These are phyloP conservation scores for Euphydryas editha DNA, from an alignment of 2,888 invertebrate genomes.

Conservation along the genomic window DNA sequence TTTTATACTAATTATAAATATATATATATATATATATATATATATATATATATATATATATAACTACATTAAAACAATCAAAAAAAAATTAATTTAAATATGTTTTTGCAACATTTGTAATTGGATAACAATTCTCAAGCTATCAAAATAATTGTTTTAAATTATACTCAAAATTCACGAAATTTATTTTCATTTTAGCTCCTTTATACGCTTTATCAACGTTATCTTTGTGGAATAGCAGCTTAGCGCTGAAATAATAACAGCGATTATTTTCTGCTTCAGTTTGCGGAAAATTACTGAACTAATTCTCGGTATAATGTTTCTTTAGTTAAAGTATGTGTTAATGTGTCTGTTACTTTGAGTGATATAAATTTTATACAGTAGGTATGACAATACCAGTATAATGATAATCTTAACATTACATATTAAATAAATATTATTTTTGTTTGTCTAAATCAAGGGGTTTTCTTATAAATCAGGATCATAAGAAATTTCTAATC, in stretches of 20 bases:
- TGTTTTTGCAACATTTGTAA: not conserved
- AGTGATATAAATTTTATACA: not conserved
- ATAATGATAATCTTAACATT: not conserved
- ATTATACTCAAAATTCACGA: slow-evolving; percentile 28
- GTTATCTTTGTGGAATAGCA: slow-evolving; percentile 18
- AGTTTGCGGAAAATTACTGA: slow-evolving; percentile 9
- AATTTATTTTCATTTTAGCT: slow-evolving; percentile 35
- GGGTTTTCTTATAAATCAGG: no score
- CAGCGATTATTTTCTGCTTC: slow-evolving; percentile 16
- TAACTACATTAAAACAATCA: no score
- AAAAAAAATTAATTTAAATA: no score
- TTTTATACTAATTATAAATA: no score
- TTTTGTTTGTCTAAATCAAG: no score
- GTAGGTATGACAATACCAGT: not conserved
- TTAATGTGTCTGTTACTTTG: not conserved
- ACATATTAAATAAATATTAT: no score
- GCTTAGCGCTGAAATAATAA: slow-evolving; percentile 29
- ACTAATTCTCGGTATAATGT: not conserved
- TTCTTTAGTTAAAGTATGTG: not conserved
- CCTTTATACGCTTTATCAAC: slow-evolving; percentile 26
- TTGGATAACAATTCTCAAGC: not conserved
- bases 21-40: no score
- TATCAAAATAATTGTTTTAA: slow-evolving; percentile 32
- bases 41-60: no score
- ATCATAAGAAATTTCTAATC: no score